Evolutionary conservation across 2,888 invertebrate species (phyloP).

Genomic region (Chloromyia formosa): DNA sequence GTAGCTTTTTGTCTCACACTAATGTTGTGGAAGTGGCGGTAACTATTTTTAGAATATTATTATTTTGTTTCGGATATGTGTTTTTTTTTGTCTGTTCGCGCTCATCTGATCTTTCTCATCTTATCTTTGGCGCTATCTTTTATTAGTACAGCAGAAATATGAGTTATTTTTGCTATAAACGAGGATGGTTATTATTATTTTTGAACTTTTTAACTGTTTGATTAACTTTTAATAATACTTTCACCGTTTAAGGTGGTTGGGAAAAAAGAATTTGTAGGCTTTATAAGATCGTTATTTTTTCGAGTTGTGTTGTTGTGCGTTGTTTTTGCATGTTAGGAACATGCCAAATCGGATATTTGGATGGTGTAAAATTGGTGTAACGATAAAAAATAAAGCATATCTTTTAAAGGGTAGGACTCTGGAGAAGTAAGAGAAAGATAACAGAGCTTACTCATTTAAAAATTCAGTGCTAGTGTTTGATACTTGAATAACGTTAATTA

Average conservation of each 20-base stretch:
- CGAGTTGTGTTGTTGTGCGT: neutral
- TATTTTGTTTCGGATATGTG: constrained; percentile 28
- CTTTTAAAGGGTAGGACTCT: too few species aligned
- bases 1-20: neutral
- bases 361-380: too few species aligned
- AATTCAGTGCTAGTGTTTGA: too few species aligned
- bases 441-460: too few species aligned
- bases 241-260: constrained; percentile 33
- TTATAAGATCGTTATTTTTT: neutral
- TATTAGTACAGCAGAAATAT: neutral
- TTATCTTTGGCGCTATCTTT: constrained; percentile 20
- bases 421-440: too few species aligned
- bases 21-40: neutral
- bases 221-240: constrained; percentile 42
- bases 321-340: constrained; percentile 39
- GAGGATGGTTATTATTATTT: constrained; percentile 21
- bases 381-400: too few species aligned
- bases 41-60: constrained; percentile 25
- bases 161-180: constrained; percentile 32
- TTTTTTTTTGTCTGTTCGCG: neutral
- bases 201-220: constrained; percentile 21
- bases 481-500: too few species aligned
- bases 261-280: constrained; percentile 10
- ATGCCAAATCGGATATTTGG: neutral
- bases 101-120: neutral